These are phyloP conservation scores for Tetragonula carbonaria DNA, from an alignment of 2,888 invertebrate genomes.

Conservation along the genomic window DNA sequence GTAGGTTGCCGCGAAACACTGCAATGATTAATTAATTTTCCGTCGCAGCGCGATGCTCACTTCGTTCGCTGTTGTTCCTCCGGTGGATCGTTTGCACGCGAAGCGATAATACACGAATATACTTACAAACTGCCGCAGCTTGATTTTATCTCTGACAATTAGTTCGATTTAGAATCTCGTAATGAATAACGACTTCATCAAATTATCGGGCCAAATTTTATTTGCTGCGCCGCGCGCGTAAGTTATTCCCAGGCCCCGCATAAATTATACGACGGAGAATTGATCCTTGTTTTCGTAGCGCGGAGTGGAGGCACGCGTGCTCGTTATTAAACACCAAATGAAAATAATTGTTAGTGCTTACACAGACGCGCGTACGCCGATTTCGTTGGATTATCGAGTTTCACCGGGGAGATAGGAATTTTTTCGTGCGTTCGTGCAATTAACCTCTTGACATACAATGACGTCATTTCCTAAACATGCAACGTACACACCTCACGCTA, in stretches of 20 bases:
- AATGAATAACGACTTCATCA: conserved; percentile 19
- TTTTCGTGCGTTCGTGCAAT: background rate
- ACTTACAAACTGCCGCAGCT: background rate
- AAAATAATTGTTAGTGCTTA: no score
- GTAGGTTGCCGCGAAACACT: no score
- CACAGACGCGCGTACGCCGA: no score
- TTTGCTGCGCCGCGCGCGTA: conserved; percentile 14
- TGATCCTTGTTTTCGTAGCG: background rate
- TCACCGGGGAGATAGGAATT: background rate
- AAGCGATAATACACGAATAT: background rate
- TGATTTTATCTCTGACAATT: conserved; percentile 17
- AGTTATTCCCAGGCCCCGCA: conserved; percentile 17
- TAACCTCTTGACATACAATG: no score
- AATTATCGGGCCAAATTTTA: conserved; percentile 22
- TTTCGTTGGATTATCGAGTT: background rate
- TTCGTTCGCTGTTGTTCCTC: background rate
- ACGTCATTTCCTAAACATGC: no score
- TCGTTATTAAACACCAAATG: background rate
- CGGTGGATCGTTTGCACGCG: background rate
- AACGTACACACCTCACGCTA: no score
- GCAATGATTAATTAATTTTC: background rate
- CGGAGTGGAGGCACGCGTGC: background rate
- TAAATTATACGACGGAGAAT: conserved; percentile 7
- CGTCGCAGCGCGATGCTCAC: background rate
- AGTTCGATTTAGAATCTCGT: conserved; percentile 9